Evolutionary conservation across 2,888 invertebrate genomes (phyloP), one percentile per base, ranked within the genome.

Genomic region (Drosophila mulleri): DNA sequence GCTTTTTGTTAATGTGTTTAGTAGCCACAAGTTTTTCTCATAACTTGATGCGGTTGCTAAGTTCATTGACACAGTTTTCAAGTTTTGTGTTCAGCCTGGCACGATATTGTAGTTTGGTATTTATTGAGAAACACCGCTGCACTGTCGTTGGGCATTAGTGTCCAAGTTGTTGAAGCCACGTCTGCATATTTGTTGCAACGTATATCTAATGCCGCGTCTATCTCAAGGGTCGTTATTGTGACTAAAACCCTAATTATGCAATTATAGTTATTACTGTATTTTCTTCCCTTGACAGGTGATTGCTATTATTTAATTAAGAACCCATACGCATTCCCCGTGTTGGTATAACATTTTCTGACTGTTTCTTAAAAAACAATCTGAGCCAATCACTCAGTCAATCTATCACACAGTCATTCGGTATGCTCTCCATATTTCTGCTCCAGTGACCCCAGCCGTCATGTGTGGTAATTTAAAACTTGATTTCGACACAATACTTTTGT

Each of bases 31-130:
- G 47, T 47, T 61, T 65, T 72, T 67, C 75, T 72, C 77, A 82
- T 77, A 82, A 64, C 69, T 74, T 37, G 64, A 45, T 66, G 82
- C 63, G 39, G 60, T 48, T 72, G 62, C 44, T 57, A 41, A 68
- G 85, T 82, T 83, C 85, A 76, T 83, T 78, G 85, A 76, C 83
- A 82, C 78, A 80, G 76, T 82, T 85, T 72, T 71, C 56, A 62
- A 56, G 63, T 60, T 63, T 54, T 64, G 35, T 60, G n/a, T 29
- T 64, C 14, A 29, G 37, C 35, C 44, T 53, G 26, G 14, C 20
- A 44, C 23, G 18, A 26, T 54, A 32, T 39, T 54, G 32, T 48
- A 32, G 59, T 26, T 72, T 60, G 63, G 63, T 58, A 71, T 67
- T 78, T 74, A 75, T 71, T 78, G 63, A 65, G 39, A 62, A 29